These are phyloP conservation scores for Xenentodon cancila DNA, from an alignment of 2,797 vertebrate species.

Conservation along the genomic window DNA sequence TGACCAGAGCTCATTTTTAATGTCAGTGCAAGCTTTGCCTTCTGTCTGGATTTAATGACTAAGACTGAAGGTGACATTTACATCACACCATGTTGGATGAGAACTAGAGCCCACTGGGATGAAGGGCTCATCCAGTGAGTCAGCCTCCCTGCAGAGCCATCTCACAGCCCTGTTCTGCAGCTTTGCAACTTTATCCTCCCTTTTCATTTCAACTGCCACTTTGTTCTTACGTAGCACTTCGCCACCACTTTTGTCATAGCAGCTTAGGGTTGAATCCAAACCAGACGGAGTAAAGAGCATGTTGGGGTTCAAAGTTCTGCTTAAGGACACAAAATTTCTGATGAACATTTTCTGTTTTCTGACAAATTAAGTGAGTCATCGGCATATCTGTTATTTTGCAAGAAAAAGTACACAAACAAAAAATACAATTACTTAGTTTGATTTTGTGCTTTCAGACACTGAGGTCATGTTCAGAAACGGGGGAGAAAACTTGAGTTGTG, in stretches of 20 bases:
- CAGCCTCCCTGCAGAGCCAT: constrained; percentile 17
- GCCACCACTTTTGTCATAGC: too few species aligned
- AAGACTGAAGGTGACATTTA: constrained; percentile 74
- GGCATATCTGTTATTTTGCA: too few species aligned
- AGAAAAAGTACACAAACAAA: too few species aligned
- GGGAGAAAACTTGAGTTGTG: too few species aligned
- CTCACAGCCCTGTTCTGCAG: too few species aligned
- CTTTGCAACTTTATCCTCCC: constrained; percentile 37
- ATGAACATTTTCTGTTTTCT: background rate
- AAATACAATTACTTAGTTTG: too few species aligned
- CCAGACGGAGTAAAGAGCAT: background rate
- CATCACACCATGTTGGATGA: constrained; percentile 51
- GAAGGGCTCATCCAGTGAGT: constrained; percentile 54
- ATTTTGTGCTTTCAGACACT: too few species aligned
- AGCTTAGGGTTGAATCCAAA: background rate
- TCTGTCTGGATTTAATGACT: constrained; percentile 53
- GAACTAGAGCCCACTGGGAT: constrained; percentile 53
- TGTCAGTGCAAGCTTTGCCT: constrained; percentile 41
- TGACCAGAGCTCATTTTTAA: constrained; percentile 17
- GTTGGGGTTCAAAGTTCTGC: background rate
- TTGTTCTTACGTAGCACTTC: too few species aligned
- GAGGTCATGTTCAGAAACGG: too few species aligned
- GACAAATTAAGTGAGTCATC: too few species aligned
- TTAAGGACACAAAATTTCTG: constrained; percentile 8
- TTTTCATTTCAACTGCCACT: background rate